These are phyloP conservation scores for Anguilla obscura DNA, from an alignment of 2,797 vertebrate species.

Conservation along the genomic window DNA sequence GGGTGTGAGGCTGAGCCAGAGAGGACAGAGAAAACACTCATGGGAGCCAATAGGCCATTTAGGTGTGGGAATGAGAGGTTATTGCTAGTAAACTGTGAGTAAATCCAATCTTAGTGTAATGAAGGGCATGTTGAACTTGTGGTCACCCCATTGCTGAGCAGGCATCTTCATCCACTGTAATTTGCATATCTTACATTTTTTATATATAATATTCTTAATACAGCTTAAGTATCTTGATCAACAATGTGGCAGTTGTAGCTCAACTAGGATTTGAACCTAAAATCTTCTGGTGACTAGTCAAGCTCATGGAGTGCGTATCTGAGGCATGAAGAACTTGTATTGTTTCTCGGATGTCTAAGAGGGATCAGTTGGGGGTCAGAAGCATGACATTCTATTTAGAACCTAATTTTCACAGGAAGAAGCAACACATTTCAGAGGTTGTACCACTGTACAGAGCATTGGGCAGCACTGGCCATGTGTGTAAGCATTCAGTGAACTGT, in stretches of 20 bases:
- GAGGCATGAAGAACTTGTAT: neutral
- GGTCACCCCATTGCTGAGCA: neutral
- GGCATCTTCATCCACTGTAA: neutral
- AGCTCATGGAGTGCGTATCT: neutral
- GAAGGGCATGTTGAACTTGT: neutral
- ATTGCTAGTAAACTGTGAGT: neutral
- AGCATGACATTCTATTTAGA: neutral
- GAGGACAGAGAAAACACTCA: conserved; percentile 10
- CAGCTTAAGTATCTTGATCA: neutral
- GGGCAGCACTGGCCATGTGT: neutral
- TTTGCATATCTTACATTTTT: neutral
- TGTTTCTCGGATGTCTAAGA: neutral
- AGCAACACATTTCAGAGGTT: neutral
- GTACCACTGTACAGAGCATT: neutral
- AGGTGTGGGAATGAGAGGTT: neutral
- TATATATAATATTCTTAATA: neutral
- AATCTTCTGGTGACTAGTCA: neutral
- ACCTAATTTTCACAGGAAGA: neutral
- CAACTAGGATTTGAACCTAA: neutral
- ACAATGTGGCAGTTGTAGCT: neutral
- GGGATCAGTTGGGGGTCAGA: neutral
- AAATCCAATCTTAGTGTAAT: neutral
- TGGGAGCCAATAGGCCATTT: conserved; percentile 7
- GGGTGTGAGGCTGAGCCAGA: neutral
- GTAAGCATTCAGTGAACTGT: neutral